Evolutionary conservation across 1,140 invertebrate genomes (phyloP), one percentile per base, ranked within the genome.

Genomic region (Phymorhynchus buccinoides): DNA sequence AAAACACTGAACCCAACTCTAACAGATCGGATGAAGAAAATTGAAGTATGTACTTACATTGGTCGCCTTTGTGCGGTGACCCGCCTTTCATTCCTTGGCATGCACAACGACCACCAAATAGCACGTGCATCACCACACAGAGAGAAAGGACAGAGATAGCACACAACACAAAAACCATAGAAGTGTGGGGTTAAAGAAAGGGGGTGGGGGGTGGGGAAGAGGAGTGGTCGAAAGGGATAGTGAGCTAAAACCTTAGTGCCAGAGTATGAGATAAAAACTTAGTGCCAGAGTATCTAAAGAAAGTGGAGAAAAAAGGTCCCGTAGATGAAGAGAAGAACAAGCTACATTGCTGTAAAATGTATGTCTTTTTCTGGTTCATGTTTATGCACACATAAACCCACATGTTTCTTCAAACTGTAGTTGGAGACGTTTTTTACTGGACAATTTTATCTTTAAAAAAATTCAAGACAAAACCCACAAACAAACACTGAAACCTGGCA

Each of bases 101-200:
- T 18, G 27, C 41, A 39, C 30, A 66, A 66, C 30, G 56, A 62
- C 56, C 56, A 12, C n/a, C 56, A 62, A 27, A 62, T 27, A 27
- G 56, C 56, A 62, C 56, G 12, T 62, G 56, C 12, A 62, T 62
- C 56, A 62, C 56, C 56, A 62, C 12, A 62, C 14, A 62, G 56
- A 62, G n/a, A 62, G 56, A 22, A 27, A 14, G 22, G 56, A 22
- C 56, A 62, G 56, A 32, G 30, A 32, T 73, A 39, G 30, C 71
- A 32, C 71, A 73, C 71, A 73, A 39, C 37, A 73, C n/a, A 73
- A 18, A n/a, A n/a, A n/a, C n/a, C n/a, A n/a, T n/a, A n/a, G n/a
- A n/a, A n/a, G n/a, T n/a, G n/a, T n/a, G n/a, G 71, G 7, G 7
- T 32, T 30, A 7, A 14, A 79, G 77, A 27, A 14, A 79, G 9